Conservation (phyloP, 30 jellyfish, hydroid and myxozoan species). For the Catostylus mosaicus region DNA sequence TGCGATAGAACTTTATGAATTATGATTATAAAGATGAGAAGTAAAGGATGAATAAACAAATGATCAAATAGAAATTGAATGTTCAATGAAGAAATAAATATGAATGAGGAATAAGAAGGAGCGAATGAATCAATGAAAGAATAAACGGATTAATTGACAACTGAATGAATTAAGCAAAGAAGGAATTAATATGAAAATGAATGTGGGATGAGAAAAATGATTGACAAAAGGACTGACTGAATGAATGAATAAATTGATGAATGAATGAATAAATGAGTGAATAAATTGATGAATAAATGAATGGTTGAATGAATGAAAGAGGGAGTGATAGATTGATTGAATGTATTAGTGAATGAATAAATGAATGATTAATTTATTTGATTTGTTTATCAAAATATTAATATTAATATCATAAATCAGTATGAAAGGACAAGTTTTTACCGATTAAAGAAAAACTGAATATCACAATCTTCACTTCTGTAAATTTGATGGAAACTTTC, state of each 20-base stretch:
- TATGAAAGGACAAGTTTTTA: no score
- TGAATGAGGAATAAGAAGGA: no score
- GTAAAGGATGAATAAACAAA: no score
- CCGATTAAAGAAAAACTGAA: conserved; percentile 86
- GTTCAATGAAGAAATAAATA: no score
- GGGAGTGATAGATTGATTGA: neutral
- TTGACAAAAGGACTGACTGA: neutral
- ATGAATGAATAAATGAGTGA: neutral
- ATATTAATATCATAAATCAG: no score
- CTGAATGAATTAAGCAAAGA: no score
- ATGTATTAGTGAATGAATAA: no score
- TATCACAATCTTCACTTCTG: conserved; percentile 80
- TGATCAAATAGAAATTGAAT: no score
- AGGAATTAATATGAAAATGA: no score
- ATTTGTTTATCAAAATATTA: neutral
- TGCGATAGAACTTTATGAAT: neutral
- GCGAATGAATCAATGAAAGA: no score
- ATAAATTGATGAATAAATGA: neutral
- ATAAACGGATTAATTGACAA: no score
- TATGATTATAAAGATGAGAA: no score
- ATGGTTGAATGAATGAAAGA: neutral
- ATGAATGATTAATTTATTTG: neutral
- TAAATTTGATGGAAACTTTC: conserved; percentile 76
- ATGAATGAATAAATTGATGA: neutral
- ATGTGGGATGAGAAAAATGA: neutral